These are phyloP conservation scores for Hemicentrotus pulcherrimus DNA, from an alignment of 35 echinoderm and acorn worm species.

Conservation along the genomic window DNA sequence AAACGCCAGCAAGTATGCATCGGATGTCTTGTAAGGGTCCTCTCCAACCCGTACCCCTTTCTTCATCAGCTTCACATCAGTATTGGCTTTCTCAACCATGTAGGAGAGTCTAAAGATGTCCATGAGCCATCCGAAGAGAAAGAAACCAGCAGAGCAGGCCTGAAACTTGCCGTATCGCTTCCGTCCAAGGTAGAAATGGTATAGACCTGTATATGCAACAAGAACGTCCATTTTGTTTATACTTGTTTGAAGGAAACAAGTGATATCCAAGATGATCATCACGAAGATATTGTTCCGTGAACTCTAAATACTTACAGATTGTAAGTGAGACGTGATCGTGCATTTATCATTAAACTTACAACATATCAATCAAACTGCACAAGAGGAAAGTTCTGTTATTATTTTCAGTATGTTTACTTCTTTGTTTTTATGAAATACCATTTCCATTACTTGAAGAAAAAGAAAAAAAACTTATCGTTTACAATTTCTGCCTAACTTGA, in stretches of 20 bases:
- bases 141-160: slow-evolving; percentile 10
- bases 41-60: not conserved
- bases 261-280: not conserved
- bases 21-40: slow-evolving; percentile 21
- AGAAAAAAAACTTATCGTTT: no score
- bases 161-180: not conserved
- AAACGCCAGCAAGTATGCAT: slow-evolving; percentile 66
- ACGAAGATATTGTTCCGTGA: not conserved
- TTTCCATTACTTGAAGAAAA: no score
- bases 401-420: not conserved
- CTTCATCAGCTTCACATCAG: slow-evolving; percentile 20
- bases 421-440: not conserved
- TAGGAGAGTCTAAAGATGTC: slow-evolving; percentile 7
- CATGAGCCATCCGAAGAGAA: slow-evolving; percentile 21
- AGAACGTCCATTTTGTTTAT: not conserved
- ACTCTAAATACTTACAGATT: not conserved
- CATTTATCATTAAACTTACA: not conserved
- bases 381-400: no score
- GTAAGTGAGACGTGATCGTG: no score
- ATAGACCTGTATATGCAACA: not conserved
- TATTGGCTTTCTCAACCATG: slow-evolving; percentile 38
- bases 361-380: no score
- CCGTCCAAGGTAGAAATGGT: slow-evolving; percentile 33
- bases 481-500: no score
- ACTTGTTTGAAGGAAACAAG: not conserved